phyloP scores from a whole-genome alignment of 2,113 vertebrate species.

The Oncorhynchus keta region DNA sequence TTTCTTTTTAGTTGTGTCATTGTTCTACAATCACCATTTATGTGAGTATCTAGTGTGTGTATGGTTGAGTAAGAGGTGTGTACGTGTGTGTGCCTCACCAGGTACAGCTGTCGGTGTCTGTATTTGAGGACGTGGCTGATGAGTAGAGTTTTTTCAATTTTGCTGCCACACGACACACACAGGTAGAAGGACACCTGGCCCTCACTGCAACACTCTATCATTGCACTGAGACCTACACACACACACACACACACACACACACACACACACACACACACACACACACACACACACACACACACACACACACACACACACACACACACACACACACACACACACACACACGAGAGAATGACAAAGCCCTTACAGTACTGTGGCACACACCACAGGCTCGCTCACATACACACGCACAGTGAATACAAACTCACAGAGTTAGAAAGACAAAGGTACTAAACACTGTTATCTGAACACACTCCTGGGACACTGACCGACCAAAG shows the following conservation, averaged over 20 bases:
- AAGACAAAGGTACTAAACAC: background rate
- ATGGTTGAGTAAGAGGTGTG: background rate
- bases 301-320: too few relatives aligned
- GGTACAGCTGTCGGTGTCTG: constrained; percentile 24
- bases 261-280: too few relatives aligned
- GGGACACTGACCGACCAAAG: constrained; percentile 29
- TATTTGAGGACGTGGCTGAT: constrained; percentile 23
- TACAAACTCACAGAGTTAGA: too few relatives aligned
- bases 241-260: background rate
- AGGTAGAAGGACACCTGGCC: constrained; percentile 23
- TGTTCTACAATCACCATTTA: background rate
- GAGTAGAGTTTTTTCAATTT: constrained; percentile 3
- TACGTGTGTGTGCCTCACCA: constrained; percentile 16
- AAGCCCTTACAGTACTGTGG: background rate
- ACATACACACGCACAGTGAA: background rate
- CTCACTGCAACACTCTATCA: constrained; percentile 29
- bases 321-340: too few relatives aligned
- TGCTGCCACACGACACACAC: constrained; percentile 33
- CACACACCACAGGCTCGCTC: background rate
- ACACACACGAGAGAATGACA: background rate
- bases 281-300: too few relatives aligned
- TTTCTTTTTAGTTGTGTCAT: too few relatives aligned
- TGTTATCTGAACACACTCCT: background rate
- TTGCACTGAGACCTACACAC: constrained; percentile 19
- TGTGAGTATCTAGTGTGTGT: background rate